A percentile compares a stretch with the other conserved stretches of the same genome.
phyloP scores from a whole-genome alignment of 2,888 invertebrate species.

The Marronus borbonicus region DNA sequence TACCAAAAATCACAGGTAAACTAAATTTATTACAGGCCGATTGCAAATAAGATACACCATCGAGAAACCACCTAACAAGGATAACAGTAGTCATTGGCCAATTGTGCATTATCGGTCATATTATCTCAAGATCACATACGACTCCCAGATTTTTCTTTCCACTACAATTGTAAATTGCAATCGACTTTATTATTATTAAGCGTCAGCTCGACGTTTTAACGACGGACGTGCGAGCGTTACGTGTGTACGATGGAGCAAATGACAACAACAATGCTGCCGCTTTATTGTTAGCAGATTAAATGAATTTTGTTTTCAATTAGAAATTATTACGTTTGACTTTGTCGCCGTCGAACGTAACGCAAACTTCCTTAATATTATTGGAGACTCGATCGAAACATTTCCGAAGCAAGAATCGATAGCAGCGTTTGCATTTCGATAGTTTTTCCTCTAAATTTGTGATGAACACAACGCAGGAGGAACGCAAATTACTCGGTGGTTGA shows the following conservation, averaged over 20 bases:
- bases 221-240: background rate
- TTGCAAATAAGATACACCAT: slow-evolving; percentile 62
- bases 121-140: slow-evolving; percentile 65
- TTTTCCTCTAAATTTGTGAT: slow-evolving; percentile 36
- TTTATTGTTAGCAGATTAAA: slow-evolving; percentile 24
- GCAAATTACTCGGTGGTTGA: no score
- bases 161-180: background rate
- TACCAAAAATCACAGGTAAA: slow-evolving; percentile 54
- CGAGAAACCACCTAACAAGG: slow-evolving; percentile 63
- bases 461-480: background rate
- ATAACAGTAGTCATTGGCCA: slow-evolving; percentile 63
- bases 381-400: slow-evolving; percentile 29
- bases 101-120: slow-evolving; percentile 62
- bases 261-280: background rate
- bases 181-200: background rate
- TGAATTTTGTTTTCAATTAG: slow-evolving; percentile 36
- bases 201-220: background rate
- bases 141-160: slow-evolving; percentile 22
- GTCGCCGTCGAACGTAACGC: slow-evolving; percentile 9
- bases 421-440: background rate
- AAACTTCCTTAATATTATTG: slow-evolving; percentile 36
- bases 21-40: slow-evolving; percentile 61
- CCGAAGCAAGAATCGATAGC: slow-evolving; percentile 25
- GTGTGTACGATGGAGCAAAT: background rate
- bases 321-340: slow-evolving; percentile 30